Evolutionary conservation across 1,140 invertebrate species (phyloP).

Genomic region (Drosophila nigromelanica): DNA sequence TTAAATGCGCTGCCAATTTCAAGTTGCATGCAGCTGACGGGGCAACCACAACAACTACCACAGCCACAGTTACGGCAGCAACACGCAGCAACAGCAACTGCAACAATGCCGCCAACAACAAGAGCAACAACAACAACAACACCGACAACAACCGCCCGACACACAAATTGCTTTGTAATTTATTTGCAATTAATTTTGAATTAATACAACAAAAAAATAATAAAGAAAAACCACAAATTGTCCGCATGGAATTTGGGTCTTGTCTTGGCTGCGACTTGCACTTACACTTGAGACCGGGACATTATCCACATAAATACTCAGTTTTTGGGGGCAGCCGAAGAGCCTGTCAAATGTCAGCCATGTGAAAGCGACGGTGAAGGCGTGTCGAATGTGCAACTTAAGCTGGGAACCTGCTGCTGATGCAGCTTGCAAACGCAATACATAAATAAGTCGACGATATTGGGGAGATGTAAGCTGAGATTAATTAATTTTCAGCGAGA

Average conservation of each 20-base stretch:
- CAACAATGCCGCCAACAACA: slow-evolving; percentile 26
- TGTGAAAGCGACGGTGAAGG: slow-evolving; percentile 47
- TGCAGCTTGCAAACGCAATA: neutral
- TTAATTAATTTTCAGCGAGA: slow-evolving; percentile 20
- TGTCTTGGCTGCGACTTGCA: slow-evolving; percentile 40
- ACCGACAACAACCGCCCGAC: slow-evolving; percentile 48
- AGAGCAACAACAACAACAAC: slow-evolving; percentile 27
- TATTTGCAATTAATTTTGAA: slow-evolving; percentile 82
- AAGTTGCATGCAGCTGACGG: slow-evolving; percentile 78
- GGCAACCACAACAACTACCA: slow-evolving; percentile 22
- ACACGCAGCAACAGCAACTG: slow-evolving; percentile 1
- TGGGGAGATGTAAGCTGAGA: slow-evolving; percentile 4
- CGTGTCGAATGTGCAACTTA: slow-evolving; percentile 38
- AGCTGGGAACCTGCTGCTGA: slow-evolving; percentile 15
- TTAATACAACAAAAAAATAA: slow-evolving; percentile 62
- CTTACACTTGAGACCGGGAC: slow-evolving; percentile 32
- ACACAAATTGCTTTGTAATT: slow-evolving; percentile 81
- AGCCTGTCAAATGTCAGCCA: slow-evolving; percentile 47
- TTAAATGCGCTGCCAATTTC: slow-evolving; percentile 75
- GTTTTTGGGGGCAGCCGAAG: slow-evolving; percentile 22
- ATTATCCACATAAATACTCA: slow-evolving; percentile 40
- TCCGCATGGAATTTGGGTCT: slow-evolving; percentile 65
- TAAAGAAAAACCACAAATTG: slow-evolving; percentile 51
- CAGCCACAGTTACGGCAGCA: slow-evolving; percentile 1
- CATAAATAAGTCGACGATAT: slow-evolving; percentile 3